Conservation (phyloP, 2,888 invertebrate genomes). For the Acanthococcus lagerstroemiae region DNA sequence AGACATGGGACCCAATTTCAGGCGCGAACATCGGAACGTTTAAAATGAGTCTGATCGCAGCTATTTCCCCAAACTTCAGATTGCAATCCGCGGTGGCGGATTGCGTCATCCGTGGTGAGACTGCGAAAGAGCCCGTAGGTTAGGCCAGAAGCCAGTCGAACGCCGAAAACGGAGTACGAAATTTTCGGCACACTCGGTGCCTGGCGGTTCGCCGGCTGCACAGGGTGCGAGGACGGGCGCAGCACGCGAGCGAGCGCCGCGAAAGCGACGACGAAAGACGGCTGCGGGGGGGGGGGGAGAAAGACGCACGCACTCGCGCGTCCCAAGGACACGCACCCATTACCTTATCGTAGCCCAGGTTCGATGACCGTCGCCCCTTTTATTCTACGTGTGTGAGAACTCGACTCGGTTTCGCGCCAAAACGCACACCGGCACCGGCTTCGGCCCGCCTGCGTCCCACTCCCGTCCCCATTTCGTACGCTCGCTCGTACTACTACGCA, state of each 20-base stretch:
- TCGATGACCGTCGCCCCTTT: constrained; percentile 30
- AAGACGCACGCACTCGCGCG: constrained; percentile 19
- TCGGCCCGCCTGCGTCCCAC: neutral
- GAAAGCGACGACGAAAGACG: neutral
- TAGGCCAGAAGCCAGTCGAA: too few species aligned
- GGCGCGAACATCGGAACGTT: too few species aligned
- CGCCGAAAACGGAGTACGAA: too few species aligned
- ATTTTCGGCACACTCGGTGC: too few species aligned
- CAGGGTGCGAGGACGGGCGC: neutral
- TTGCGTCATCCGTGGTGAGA: too few species aligned
- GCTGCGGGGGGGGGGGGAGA: neutral
- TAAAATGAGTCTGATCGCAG: too few species aligned
- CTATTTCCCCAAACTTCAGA: too few species aligned
- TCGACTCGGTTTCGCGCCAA: constrained; percentile 20
- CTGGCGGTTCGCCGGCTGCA: too few species aligned
- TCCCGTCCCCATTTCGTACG: neutral
- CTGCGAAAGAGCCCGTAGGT: too few species aligned
- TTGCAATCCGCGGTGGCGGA: too few species aligned
- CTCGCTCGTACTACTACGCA: neutral
- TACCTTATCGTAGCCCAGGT: constrained; percentile 17
- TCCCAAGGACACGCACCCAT: constrained; percentile 31
- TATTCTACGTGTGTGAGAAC: constrained; percentile 7
- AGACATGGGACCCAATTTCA: too few species aligned
- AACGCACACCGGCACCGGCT: constrained; percentile 14
- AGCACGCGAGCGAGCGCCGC: neutral